Base-by-base conservation (phyloP, 2,797 vertebrate species). In the Echiichthys vipera region DNA sequence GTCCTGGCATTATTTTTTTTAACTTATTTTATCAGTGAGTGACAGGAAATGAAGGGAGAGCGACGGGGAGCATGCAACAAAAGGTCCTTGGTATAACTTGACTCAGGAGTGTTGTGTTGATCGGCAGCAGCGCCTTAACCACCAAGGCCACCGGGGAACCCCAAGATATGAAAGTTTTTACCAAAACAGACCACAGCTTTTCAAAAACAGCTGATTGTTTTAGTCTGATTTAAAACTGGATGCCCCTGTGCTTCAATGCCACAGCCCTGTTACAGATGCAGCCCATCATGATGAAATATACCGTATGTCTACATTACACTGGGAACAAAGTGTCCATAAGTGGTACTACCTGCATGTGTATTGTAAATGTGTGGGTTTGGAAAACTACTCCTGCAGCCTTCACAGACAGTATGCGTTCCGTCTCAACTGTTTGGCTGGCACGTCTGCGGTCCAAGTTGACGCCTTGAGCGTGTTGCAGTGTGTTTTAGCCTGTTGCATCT, bases 401-500 rank as follows among this genome's bases (percentile, higher is more conserved):
- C 6, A 30, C 42, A 30, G 34, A 14, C 59, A 2, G 30, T 39
- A 53, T 74, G 27, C 11, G 0, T 51, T 63, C 22, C 2, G 36
- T 55, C 36, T 72, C 49, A 25, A 27, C 64, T 62, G 68, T 58
- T 65, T n/a, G 37, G 12, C 61, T 46, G 68, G 13, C 30, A 27
- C 5, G 10, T 56, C 76, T 8, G 37, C 6, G 17, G 22, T 34
- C 53, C 34, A 2, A 43, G 64, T 30, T 7, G 2, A 58, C 61
- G 39, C 65, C 49, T 64, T 30, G 1, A 59, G 78, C 51, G 6
- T 10, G 67, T 65, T 71, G 46, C 24, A n/a, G 32, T 65, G 74
- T 67, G 74, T 71, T 54, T 29, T 53, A 69, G 66, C 55, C 68
- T n/a, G 69, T 65, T 46, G 64, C 56, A 51, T 79, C 69, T 73